Evolutionary conservation across 2,797 vertebrate genomes (phyloP), one percentile per base, ranked within the genome.

Genomic region (Liparis tanakae): DNA sequence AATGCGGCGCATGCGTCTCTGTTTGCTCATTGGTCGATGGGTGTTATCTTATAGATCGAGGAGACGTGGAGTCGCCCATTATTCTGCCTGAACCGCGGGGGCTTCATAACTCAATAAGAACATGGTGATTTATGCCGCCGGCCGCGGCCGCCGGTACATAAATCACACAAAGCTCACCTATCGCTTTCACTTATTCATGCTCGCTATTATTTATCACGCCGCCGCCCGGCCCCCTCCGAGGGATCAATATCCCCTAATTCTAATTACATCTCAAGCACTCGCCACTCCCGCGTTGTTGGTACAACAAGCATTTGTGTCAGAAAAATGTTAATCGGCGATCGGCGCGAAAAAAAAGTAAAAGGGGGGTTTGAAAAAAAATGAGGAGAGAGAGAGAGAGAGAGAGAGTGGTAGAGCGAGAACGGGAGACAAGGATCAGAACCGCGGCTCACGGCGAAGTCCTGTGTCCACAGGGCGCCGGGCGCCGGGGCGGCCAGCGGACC

Each of bases 191-290:
- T 94, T 95, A 94, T 94, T 95, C 93, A 95, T 94, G 89, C 90
- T 77, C 80, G 89, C 90, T 85, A 92, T 94, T 94, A 95, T 94
- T 95, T 94, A 95, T 95, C 93, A 79, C 70, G 50, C 84, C 84
- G 88, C 83, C 75, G 87, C 83, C 88, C 87, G 88, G 85, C 84
- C 82, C 25, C 25, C 25, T 3, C 79, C 5, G 73, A 15, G 83
- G 93, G 91, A 95, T 95, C 95, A 94, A 95, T 94, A 95, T 94
- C 85, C 85, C 93, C 90, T 94, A 93, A 95, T 94, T 95, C 93
- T 93, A 95, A 95, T 95, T 95, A 93, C 92, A 91, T 91, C 93
- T 93, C 90, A 90, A 89, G 91, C 87, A 87, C 87, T 93, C 85
- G 70, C 90, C 83, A 86, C 90, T 90, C 85, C 85, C 43, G 83